Base-by-base conservation (phyloP, 2,797 vertebrate genomes). In the Diglossa cyanea region DNA sequence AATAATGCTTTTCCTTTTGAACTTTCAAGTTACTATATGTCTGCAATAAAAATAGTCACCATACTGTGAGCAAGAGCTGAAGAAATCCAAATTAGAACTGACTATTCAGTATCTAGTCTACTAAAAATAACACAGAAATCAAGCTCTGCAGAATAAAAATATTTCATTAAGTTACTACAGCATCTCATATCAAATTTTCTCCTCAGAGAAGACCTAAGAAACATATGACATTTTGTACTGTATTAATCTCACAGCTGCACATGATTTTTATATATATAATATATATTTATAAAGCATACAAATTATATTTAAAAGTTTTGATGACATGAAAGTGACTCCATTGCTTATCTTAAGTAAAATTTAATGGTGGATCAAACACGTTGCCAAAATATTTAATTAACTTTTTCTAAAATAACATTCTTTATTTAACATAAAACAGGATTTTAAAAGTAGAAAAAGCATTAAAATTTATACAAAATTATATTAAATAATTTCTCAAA, bases 71-170 rank as follows among this genome's bases (percentile, higher is more conserved):
- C 84, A 92, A 55, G 47, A 84, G 71, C 31, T 45, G n/a, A 73
- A 84, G 50, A 78, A 90, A 92, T 57, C 25, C 30, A 86, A 90
- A 88, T 90, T 78, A 86, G 66, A 95, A 81, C 24, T 63, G 65
- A 92, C 47, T 88, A 11, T 74, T 90, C 47, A 62, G 81, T 89
- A 63, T 74, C 42, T 65, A 58, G 14, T 47, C 42, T 83, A 60
- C 86, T 90, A 88, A 93, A 96, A 95, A 83, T 83, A 95, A 31
- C 58, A 72, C 17, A 6, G 68, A 89, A 94, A 75, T 90, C 53
- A 93, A 86, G 37, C 58, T 80, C 66, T 86, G 42, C n/a, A 63
- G 45, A 77, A 60, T 80, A 73, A 95, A 85, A 91, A 50, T 86
- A 82, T 40, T 79, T 90, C n/a, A 57, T 76, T 67, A 93, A 65